Evolutionary conservation across 2,113 vertebrate species (phyloP).

Genomic region (Hippocampus abdominalis): DNA sequence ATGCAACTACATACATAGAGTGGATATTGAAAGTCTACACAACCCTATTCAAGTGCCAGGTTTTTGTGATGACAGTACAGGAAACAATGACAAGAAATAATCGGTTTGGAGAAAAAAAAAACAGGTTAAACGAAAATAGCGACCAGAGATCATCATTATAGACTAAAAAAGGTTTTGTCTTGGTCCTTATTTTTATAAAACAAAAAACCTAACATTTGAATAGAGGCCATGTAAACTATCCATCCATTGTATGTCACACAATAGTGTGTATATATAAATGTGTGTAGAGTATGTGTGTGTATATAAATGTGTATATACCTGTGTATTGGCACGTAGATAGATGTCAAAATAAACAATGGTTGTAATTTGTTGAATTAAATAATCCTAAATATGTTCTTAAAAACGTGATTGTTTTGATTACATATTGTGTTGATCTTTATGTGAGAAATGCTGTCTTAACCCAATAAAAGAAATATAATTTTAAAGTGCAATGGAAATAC

Average conservation of each 20-base stretch:
- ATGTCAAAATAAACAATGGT: conserved; percentile 14
- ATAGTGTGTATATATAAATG: no score
- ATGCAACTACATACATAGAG: no score
- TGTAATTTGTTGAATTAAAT: not conserved
- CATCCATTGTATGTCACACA: no score
- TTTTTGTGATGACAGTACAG: not conserved
- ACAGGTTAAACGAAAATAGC: no score
- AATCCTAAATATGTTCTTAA: not conserved
- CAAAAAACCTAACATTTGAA: not conserved
- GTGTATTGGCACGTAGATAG: conserved; percentile 7
- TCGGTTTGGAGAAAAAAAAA: no score
- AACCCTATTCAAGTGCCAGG: not conserved
- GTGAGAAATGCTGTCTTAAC: conserved; percentile 45
- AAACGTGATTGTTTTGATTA: conserved; percentile 26
- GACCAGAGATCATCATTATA: no score
- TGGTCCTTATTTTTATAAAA: no score
- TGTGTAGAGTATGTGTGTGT: not conserved
- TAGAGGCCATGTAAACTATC: not conserved
- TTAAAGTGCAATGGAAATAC: conserved; percentile 5
- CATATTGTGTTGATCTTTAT: conserved; percentile 44
- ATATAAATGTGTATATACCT: not conserved
- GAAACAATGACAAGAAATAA: no score
- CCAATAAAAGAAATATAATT: conserved; percentile 48
- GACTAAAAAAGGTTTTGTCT: no score
- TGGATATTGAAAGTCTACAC: not conserved